Conservation (phyloP, 2,888 invertebrate species). For the Fragum whitleyi region DNA sequence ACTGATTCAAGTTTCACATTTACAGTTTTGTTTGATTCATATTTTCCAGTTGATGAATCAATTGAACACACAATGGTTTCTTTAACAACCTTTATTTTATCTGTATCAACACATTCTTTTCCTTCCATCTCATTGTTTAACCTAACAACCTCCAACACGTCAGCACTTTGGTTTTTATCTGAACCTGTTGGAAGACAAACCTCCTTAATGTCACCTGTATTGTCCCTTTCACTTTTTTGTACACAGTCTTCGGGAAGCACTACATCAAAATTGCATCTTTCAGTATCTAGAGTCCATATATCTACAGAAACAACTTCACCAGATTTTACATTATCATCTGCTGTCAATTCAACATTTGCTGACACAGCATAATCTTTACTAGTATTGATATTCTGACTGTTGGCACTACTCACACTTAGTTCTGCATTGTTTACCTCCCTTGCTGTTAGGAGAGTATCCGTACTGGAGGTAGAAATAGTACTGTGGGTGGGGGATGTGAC, state of each 20-base stretch:
- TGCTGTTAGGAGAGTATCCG: constrained; percentile 66
- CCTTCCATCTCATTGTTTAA: not conserved
- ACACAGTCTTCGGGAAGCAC: no score
- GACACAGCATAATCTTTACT: not conserved
- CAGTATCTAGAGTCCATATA: no score
- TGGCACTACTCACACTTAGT: constrained; percentile 16
- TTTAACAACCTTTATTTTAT: not conserved
- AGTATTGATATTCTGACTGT: constrained; percentile 1
- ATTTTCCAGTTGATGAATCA: constrained; percentile 29
- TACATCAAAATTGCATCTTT: no score
- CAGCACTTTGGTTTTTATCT: not conserved
- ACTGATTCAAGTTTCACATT: not conserved
- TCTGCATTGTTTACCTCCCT: constrained; percentile 53
- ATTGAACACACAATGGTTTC: constrained; percentile 32
- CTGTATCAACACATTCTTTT: not conserved
- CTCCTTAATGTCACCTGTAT: not conserved
- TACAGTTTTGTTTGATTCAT: constrained; percentile 3
- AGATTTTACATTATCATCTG: not conserved
- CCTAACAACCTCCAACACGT: not conserved
- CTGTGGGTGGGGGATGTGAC: constrained; percentile 40
- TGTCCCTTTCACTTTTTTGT: not conserved
- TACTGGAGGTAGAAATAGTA: constrained; percentile 63
- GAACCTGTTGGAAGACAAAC: not conserved
- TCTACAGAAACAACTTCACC: no score
- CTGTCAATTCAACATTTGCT: not conserved